Conservation (phyloP, 2,797 vertebrate species). For the Huso huso region DNA sequence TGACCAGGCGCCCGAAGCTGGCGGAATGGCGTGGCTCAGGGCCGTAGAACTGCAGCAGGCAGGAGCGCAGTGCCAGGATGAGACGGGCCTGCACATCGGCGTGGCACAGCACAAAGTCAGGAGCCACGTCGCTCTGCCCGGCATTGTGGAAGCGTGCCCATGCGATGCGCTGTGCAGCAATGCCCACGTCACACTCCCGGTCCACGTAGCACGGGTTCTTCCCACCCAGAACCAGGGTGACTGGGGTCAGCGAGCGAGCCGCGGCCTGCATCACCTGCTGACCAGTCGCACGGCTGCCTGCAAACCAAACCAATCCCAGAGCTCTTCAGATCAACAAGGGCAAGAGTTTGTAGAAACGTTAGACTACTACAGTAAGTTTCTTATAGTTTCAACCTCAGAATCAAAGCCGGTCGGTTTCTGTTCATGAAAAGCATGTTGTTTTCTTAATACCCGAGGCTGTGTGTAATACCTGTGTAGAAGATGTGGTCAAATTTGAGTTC, state of each 20-base stretch:
- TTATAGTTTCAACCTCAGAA: too few species aligned
- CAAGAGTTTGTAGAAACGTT: background rate
- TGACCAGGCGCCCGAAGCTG: constrained; percentile 58
- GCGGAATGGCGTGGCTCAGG: constrained; percentile 50
- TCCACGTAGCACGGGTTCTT: constrained; percentile 71
- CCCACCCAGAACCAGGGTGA: constrained; percentile 53
- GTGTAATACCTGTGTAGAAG: constrained; percentile 54
- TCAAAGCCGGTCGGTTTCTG: too few species aligned
- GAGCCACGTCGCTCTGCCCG: constrained; percentile 58
- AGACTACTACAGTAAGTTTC: background rate
- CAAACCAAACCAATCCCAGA: background rate
- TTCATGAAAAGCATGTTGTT: too few species aligned
- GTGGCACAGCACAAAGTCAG: constrained; percentile 61
- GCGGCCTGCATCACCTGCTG: constrained; percentile 52
- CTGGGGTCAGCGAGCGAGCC: constrained; percentile 45
- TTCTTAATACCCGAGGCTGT: too few species aligned
- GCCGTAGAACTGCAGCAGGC: constrained; percentile 56
- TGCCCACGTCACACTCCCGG: constrained; percentile 48
- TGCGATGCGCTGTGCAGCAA: constrained; percentile 49
- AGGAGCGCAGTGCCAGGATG: constrained; percentile 49
- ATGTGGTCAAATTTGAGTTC: constrained; percentile 63
- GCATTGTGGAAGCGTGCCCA: constrained; percentile 66
- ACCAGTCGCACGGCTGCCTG: constrained; percentile 51
- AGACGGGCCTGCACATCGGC: constrained; percentile 36
- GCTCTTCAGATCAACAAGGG: too few species aligned